phyloP scores from a whole-genome alignment of 2,797 vertebrate genomes.

The Sciaenops ocellatus region DNA sequence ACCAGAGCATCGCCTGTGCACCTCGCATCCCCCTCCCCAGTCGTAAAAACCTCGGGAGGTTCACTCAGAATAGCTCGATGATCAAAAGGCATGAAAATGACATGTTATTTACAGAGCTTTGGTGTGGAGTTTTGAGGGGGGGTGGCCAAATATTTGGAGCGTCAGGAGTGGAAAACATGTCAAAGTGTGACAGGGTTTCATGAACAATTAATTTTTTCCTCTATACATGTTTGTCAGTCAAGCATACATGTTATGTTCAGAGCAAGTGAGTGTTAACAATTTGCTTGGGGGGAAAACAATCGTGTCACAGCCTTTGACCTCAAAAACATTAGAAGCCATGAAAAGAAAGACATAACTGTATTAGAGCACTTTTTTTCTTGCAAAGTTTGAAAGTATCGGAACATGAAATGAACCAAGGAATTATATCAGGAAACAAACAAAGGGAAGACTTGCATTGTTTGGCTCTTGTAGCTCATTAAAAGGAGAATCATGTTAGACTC shows the following conservation, averaged over 20 bases:
- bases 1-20: constrained; percentile 61
- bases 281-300: constrained; percentile 29
- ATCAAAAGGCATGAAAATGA: constrained; percentile 77
- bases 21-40: constrained; percentile 33
- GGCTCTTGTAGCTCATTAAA: constrained; percentile 21
- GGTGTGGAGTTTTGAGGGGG: constrained; percentile 21
- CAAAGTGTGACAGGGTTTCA: constrained; percentile 46
- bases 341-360: background rate
- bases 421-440: background rate
- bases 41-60: constrained; percentile 63
- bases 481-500: background rate
- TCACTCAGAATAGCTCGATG: constrained; percentile 67
- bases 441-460: background rate
- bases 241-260: constrained; percentile 48
- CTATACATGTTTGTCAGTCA: constrained; percentile 49
- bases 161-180: constrained; percentile 40
- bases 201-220: constrained; percentile 44
- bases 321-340: background rate
- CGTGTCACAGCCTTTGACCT: constrained; percentile 39
- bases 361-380: background rate
- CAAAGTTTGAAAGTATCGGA: background rate
- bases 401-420: background rate
- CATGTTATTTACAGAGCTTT: constrained; percentile 70
- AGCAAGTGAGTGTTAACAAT: constrained; percentile 49
- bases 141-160: constrained; percentile 67